Percentiles rank a stretch among this genome's conserved stretches.
These are phyloP conservation scores for Rhamphomyia laevipes DNA, from an alignment of 2,888 invertebrate species.

Conservation along the genomic window DNA sequence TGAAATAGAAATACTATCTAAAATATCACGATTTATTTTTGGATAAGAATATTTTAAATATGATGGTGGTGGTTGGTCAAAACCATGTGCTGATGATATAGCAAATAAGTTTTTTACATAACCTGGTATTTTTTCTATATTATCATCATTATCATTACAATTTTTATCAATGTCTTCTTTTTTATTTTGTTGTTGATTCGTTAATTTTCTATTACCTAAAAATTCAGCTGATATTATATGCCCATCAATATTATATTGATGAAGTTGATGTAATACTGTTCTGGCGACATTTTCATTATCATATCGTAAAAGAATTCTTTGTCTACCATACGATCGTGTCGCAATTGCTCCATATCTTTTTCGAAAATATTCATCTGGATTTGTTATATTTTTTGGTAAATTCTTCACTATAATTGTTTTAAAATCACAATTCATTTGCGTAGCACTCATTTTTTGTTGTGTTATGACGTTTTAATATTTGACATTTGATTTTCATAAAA, in stretches of 20 bases:
- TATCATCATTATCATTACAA: neutral
- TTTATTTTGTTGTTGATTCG: neutral
- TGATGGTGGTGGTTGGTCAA: constrained; percentile 64
- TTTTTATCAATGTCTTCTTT: no score
- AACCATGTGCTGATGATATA: constrained; percentile 20
- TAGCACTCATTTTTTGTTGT: no score
- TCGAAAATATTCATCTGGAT: neutral
- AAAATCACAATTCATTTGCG: no score
- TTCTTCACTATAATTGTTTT: no score
- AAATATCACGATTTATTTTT: constrained; percentile 54
- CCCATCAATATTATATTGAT: neutral
- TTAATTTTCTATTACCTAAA: neutral
- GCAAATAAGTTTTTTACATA: neutral
- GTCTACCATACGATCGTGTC: neutral
- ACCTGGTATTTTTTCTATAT: neutral
- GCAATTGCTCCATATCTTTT: neutral
- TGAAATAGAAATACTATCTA: constrained; percentile 66
- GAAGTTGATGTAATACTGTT: neutral
- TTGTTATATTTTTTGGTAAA: no score
- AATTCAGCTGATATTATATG: neutral
- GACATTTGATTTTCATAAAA: no score
- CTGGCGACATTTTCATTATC: neutral
- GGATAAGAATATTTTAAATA: constrained; percentile 73
- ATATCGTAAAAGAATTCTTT: neutral
- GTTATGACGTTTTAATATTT: no score